Conservation (phyloP, 2,113 vertebrate species). For the Tyrannus savana region DNA sequence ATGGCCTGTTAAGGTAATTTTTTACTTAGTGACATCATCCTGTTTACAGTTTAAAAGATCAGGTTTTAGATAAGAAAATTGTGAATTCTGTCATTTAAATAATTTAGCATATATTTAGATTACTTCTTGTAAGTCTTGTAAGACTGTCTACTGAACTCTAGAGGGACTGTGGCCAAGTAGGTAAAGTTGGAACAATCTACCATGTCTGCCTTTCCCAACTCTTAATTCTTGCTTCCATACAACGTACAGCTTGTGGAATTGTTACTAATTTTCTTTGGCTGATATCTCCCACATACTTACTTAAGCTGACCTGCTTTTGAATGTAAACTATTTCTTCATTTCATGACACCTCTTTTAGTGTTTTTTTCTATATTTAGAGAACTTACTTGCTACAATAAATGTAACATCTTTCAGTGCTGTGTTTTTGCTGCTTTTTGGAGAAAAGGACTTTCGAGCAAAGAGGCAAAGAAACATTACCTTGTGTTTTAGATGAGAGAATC, state of each 20-base stretch:
- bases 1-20: not conserved
- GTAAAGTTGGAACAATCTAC: not conserved
- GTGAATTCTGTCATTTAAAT: not conserved
- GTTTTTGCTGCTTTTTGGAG: not conserved
- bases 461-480: not conserved
- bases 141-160: not conserved
- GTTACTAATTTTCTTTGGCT: not conserved
- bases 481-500: not conserved
- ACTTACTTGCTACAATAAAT: not conserved
- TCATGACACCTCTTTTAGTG: not conserved
- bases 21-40: not conserved
- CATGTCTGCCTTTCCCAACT: not conserved
- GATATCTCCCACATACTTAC: not conserved
- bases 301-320: not conserved
- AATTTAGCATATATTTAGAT: not conserved
- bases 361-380: not conserved
- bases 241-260: not conserved
- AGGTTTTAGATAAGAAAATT: not conserved
- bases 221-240: not conserved
- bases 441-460: not conserved
- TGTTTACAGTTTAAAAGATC: not conserved
- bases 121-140: not conserved
- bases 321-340: not conserved
- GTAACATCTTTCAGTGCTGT: not conserved
- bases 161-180: not conserved